A percentile compares a stretch with the other conserved stretches of the same genome.
Conservation (phyloP, 2,113 vertebrate genomes). For the Romanogobio albipinnatus region DNA sequence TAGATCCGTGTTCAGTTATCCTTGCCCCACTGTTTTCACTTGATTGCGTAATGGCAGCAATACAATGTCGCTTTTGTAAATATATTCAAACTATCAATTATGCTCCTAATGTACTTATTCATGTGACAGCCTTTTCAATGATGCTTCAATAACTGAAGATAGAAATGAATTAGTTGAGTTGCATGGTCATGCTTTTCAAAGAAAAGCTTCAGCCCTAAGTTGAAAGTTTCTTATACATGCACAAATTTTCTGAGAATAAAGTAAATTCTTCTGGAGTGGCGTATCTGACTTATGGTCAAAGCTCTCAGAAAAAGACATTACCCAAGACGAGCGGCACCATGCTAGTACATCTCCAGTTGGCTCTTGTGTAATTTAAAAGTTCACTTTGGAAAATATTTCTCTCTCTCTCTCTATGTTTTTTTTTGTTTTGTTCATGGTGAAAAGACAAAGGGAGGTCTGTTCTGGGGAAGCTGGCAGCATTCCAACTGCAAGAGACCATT, state of each 20-base stretch:
- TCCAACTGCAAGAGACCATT: conserved; percentile 41
- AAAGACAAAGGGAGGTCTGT: conserved; percentile 58
- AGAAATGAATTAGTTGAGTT: background rate
- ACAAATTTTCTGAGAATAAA: background rate
- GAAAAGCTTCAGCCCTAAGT: background rate
- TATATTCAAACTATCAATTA: background rate
- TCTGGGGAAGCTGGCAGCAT: conserved; percentile 42
- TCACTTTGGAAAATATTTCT: conserved; percentile 36
- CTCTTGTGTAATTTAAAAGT: conserved; percentile 34
- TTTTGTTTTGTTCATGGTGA: conserved; percentile 13
- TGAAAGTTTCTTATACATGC: conserved; percentile 14
- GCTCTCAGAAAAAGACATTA: background rate
- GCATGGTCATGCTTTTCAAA: background rate
- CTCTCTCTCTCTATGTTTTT: background rate
- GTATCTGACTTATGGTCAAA: conserved; percentile 1
- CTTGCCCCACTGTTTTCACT: background rate
- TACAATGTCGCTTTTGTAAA: background rate
- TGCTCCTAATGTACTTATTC: background rate
- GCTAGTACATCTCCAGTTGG: conserved; percentile 11
- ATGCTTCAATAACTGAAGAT: background rate
- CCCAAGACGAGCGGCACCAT: background rate
- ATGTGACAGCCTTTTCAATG: background rate
- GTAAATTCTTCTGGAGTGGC: background rate
- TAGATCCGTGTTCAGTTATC: background rate
- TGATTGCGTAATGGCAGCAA: background rate